Percentiles rank a stretch among this genome's conserved stretches.
These are phyloP conservation scores for Bacillus rossius DNA, from an alignment of 1,140 invertebrate genomes.

Conservation along the genomic window DNA sequence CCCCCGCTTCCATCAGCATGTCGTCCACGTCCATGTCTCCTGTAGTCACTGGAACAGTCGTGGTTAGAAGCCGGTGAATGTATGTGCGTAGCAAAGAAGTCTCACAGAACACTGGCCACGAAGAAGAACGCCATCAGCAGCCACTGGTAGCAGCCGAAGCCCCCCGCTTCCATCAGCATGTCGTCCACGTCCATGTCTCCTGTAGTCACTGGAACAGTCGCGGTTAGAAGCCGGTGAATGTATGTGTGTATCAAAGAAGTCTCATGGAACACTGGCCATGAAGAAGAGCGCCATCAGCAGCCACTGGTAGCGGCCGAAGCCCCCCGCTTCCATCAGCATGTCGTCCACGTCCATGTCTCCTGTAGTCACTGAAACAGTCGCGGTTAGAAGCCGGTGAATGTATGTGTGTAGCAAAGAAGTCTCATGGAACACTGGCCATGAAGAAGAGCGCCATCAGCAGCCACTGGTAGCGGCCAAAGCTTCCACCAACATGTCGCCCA, in stretches of 20 bases:
- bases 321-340: conserved; percentile 51
- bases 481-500: conserved; percentile 43
- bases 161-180: conserved; percentile 50
- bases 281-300: conserved; percentile 50
- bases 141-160: conserved; percentile 53
- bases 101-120: conserved; percentile 46
- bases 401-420: conserved; percentile 24
- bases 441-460: conserved; percentile 50
- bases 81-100: conserved; percentile 49
- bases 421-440: conserved; percentile 47
- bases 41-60: not conserved
- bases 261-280: conserved; percentile 46
- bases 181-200: conserved; percentile 45
- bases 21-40: conserved; percentile 45
- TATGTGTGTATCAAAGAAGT: too few species aligned
- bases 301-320: conserved; percentile 54
- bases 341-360: conserved; percentile 50
- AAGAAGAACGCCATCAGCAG: conserved; percentile 49
- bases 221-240: too few species aligned
- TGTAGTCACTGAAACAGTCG: too few species aligned
- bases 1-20: conserved; percentile 50
- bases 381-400: too few species aligned
- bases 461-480: conserved; percentile 54
- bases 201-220: too few species aligned
- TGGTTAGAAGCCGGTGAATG: conserved; percentile 37